Evolutionary conservation across 2,113 vertebrate species (phyloP).

Genomic region (Synodontis membranacea): DNA sequence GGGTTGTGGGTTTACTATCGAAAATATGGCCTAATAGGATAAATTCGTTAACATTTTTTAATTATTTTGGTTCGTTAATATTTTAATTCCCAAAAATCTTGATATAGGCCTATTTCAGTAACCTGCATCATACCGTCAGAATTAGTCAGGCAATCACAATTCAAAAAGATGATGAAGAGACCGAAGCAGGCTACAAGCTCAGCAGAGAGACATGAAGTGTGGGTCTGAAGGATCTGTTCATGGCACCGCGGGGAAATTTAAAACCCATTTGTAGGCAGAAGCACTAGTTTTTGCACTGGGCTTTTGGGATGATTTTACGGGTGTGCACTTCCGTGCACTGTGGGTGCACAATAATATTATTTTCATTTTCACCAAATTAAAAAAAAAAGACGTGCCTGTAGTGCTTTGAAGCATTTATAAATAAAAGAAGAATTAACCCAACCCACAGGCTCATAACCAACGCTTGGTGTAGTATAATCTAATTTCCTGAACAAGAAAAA

Average conservation of each 20-base stretch:
- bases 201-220: not conserved
- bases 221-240: not conserved
- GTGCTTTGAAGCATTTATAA: not conserved
- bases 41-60: not conserved
- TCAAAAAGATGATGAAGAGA: not conserved
- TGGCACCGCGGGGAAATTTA: slow-evolving; percentile 22
- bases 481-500: not conserved
- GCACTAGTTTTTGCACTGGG: not conserved
- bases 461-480: not conserved
- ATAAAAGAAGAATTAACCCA: slow-evolving; percentile 9
- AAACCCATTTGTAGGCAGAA: slow-evolving; percentile 8
- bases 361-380: slow-evolving; percentile 20
- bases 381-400: slow-evolving; percentile 10
- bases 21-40: not conserved
- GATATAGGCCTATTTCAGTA: not conserved
- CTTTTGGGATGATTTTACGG: slow-evolving; percentile 19
- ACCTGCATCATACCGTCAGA: not conserved
- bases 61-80: not conserved
- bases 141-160: not conserved
- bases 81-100: not conserved
- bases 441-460: not conserved
- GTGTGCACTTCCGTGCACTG: not conserved
- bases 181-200: not conserved
- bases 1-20: not conserved
- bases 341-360: not conserved